These are phyloP conservation scores for Dastarcus helophoroides DNA, from an alignment of 2,888 invertebrate genomes.

Conservation along the genomic window DNA sequence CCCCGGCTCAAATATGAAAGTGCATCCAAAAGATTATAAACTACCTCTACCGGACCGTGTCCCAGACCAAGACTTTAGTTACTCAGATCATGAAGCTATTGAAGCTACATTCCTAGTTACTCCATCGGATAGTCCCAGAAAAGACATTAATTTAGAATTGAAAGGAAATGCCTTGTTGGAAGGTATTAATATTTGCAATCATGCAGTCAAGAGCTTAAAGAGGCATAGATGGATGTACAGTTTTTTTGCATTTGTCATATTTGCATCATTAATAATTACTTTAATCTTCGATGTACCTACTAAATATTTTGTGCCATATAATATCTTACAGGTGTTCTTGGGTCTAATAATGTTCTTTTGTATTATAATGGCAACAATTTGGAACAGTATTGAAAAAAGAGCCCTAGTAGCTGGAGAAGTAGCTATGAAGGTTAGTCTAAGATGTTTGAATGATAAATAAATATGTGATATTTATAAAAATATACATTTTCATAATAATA, in stretches of 20 bases:
- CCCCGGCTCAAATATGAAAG: slow-evolving; percentile 29
- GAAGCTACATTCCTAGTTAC: slow-evolving; percentile 41
- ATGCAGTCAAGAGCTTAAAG: slow-evolving; percentile 41
- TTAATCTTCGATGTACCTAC: slow-evolving; percentile 38
- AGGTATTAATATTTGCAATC: slow-evolving; percentile 48
- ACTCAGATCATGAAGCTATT: slow-evolving; percentile 86
- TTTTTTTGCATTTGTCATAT: slow-evolving; percentile 39
- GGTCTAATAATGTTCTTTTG: slow-evolving; percentile 56
- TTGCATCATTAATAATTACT: slow-evolving; percentile 43
- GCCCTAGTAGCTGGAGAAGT: slow-evolving; percentile 63
- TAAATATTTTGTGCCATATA: slow-evolving; percentile 39
- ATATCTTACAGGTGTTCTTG: slow-evolving; percentile 49
- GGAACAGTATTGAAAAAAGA: slow-evolving; percentile 73
- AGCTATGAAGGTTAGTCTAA: slow-evolving; percentile 51
- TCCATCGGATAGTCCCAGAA: slow-evolving; percentile 14
- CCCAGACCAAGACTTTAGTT: slow-evolving; percentile 61
- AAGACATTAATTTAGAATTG: slow-evolving; percentile 15
- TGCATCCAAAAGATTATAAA: slow-evolving; percentile 44
- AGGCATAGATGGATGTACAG: slow-evolving; percentile 45
- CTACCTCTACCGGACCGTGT: slow-evolving; percentile 65
- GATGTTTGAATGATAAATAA: slow-evolving; percentile 11
- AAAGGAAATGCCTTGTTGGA: slow-evolving; percentile 39
- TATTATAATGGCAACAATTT: slow-evolving; percentile 66
- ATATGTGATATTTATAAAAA: slow-evolving; percentile 6
- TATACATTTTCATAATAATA: too few relatives aligned